phyloP scores from a whole-genome alignment of 2,113 vertebrate genomes.

The Rostratula benghalensis region DNA sequence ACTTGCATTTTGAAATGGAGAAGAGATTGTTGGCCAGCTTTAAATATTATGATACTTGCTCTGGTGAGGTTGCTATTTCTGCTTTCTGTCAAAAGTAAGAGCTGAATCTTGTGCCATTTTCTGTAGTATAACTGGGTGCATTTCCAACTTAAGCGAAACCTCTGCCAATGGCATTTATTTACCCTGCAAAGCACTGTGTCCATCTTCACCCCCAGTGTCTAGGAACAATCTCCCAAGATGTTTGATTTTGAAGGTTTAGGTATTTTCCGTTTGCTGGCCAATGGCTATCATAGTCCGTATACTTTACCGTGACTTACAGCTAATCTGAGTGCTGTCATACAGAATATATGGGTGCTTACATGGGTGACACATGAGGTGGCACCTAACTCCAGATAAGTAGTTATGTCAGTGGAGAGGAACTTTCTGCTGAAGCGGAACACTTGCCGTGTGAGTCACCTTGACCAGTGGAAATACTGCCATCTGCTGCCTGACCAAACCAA shows the following conservation, averaged over 20 bases:
- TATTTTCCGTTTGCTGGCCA: neutral
- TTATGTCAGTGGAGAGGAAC: neutral
- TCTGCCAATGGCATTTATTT: neutral
- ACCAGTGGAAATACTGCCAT: neutral
- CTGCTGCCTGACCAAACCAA: neutral
- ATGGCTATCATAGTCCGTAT: too few relatives aligned
- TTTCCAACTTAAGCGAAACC: neutral
- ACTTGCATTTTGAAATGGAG: neutral
- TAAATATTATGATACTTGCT: neutral
- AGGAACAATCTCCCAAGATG: neutral
- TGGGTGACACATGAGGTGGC: neutral
- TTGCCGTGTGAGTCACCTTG: neutral
- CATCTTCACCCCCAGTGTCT: rapidly evolving
- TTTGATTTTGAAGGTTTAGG: neutral
- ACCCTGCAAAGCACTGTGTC: neutral
- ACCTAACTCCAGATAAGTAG: neutral
- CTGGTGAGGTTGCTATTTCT: neutral
- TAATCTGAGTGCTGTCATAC: neutral
- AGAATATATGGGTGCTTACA: neutral
- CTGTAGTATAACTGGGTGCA: neutral
- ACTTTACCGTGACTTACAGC: neutral
- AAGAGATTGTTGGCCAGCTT: neutral
- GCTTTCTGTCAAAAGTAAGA: neutral
- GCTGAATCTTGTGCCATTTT: neutral
- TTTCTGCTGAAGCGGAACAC: neutral